Evolutionary conservation across 2,888 invertebrate species (phyloP).

Genomic region (Aporophyla nigra): DNA sequence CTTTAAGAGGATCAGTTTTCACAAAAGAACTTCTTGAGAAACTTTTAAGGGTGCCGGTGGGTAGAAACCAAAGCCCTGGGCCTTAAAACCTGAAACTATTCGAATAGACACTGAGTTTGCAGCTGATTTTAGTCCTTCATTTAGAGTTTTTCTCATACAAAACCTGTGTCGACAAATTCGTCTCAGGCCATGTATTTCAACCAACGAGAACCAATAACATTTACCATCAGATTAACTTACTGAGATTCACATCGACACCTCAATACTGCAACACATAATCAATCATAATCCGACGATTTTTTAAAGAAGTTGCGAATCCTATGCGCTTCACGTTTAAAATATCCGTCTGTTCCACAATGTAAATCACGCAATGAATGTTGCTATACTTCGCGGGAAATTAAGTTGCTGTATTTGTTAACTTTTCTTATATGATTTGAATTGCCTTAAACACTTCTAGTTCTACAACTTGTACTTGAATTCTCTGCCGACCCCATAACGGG

Average conservation of each 20-base stretch:
- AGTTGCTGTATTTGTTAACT: background rate
- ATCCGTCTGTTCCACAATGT: background rate
- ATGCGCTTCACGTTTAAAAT: background rate
- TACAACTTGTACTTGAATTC: background rate
- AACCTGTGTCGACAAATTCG: background rate
- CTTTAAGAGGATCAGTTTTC: background rate
- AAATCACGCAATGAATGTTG: background rate
- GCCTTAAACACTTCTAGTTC: background rate
- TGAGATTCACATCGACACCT: background rate
- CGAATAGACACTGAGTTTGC: background rate
- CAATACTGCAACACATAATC: background rate
- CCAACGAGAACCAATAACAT: background rate
- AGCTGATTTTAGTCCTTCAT: background rate
- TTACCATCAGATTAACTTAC: background rate
- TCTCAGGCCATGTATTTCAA: background rate
- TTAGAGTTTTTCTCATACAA: background rate
- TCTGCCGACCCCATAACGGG: background rate
- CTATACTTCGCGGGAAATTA: too few relatives aligned
- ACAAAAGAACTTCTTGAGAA: background rate
- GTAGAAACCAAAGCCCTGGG: background rate
- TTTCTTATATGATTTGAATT: background rate
- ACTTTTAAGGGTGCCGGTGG: constrained; percentile 1
- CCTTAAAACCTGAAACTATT: background rate
- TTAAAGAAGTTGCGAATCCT: background rate
- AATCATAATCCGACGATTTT: background rate